These are phyloP conservation scores for Eilema depressum DNA, from an alignment of 2,888 invertebrate genomes.

Conservation along the genomic window DNA sequence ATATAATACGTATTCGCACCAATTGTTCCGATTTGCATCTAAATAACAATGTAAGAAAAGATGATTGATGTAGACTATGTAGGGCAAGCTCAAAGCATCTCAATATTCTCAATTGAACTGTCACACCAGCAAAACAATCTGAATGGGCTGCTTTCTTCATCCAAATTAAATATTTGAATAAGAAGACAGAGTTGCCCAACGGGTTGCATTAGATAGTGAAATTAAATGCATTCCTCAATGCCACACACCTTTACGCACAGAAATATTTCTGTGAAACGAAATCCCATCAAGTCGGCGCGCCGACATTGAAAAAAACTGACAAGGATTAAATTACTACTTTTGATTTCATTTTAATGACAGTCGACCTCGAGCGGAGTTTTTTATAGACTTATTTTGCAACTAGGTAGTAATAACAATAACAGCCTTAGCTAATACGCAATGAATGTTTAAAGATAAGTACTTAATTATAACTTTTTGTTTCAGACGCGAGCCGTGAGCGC, in stretches of 20 bases:
- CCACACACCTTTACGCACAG: conserved; percentile 43
- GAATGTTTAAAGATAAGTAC: conserved; percentile 31
- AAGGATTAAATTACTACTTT: conserved; percentile 73
- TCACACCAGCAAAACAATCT: conserved; percentile 27
- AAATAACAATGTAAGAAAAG: background rate
- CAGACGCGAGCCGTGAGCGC: conserved; percentile 85
- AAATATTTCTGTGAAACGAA: conserved; percentile 62
- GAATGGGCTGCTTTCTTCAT: conserved; percentile 22
- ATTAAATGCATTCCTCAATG: conserved; percentile 56
- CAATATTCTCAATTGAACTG: conserved; percentile 35
- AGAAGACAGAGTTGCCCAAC: conserved; percentile 38
- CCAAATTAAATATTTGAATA: conserved; percentile 38
- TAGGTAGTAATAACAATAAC: conserved; percentile 39
- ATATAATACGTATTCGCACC: conserved; percentile 1
- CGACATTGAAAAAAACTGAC: conserved; percentile 62
- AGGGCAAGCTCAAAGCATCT: conserved; percentile 25
- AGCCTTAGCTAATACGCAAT: conserved; percentile 28
- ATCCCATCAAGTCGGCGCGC: conserved; percentile 56
- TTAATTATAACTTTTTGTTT: conserved; percentile 62
- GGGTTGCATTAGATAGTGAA: conserved; percentile 47
- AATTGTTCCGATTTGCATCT: conserved; percentile 4
- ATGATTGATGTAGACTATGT: conserved; percentile 21
- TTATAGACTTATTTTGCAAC: conserved; percentile 56
- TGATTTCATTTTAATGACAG: conserved; percentile 75
- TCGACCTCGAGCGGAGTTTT: conserved; percentile 57